These are phyloP conservation scores for Podabrus alpinus DNA, from an alignment of 2,888 invertebrate species.

Conservation along the genomic window DNA sequence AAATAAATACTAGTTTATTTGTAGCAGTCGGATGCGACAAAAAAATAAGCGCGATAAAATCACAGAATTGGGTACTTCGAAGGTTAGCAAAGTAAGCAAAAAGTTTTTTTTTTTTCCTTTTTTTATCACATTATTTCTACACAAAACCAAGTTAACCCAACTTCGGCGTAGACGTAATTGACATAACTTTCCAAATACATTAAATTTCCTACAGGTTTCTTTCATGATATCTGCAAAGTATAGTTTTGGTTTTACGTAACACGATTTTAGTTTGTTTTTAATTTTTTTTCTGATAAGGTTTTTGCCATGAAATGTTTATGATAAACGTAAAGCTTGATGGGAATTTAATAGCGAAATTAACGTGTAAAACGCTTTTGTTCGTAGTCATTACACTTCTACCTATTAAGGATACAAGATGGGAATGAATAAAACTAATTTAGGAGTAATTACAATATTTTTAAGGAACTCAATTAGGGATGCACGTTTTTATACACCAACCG, in stretches of 20 bases:
- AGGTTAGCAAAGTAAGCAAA: background rate
- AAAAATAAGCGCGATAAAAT: background rate
- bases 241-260: background rate
- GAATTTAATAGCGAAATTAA: slow-evolving; percentile 2
- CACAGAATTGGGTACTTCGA: background rate
- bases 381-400: background rate
- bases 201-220: background rate
- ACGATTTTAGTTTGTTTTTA: background rate
- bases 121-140: background rate
- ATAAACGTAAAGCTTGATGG: background rate
- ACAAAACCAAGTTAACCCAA: background rate
- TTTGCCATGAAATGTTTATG: background rate
- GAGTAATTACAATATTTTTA: background rate
- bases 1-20: background rate
- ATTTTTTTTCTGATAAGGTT: background rate
- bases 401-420: background rate
- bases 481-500: background rate
- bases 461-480: background rate
- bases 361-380: background rate
- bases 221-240: background rate
- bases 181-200: background rate
- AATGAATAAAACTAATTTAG: background rate
- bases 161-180: background rate
- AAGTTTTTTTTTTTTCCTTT: background rate
- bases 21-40: background rate